Conservation (phyloP, 2,797 vertebrate genomes). For the Chelmon rostratus region DNA sequence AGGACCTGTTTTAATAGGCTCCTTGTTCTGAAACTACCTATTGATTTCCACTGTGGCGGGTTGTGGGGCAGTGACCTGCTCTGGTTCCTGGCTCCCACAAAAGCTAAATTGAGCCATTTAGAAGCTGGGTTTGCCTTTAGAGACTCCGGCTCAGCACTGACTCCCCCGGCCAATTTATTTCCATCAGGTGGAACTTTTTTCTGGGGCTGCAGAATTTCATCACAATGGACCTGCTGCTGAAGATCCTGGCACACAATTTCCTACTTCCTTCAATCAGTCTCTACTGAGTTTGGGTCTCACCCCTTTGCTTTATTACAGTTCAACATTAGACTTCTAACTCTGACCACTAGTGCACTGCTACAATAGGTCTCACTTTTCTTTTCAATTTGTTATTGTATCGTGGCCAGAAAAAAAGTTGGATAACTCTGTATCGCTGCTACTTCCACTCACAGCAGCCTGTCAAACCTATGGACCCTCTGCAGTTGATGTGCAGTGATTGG, state of each 20-base stretch:
- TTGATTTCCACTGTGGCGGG: slow-evolving; percentile 86
- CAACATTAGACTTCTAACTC: slow-evolving; percentile 42
- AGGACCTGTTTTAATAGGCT: slow-evolving; percentile 83
- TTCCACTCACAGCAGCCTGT: slow-evolving; percentile 18
- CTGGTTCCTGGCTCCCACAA: slow-evolving; percentile 75
- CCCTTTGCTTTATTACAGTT: slow-evolving; percentile 54
- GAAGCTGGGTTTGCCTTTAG: slow-evolving; percentile 78
- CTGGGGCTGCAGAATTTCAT: slow-evolving; percentile 67
- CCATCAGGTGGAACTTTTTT: slow-evolving; percentile 82
- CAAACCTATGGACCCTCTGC: slow-evolving; percentile 15
- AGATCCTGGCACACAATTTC: slow-evolving; percentile 61
- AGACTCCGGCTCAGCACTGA: slow-evolving; percentile 70
- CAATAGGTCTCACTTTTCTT: neutral
- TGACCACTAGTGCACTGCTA: slow-evolving; percentile 17
- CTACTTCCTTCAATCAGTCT: slow-evolving; percentile 52
- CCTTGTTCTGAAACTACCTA: slow-evolving; percentile 87
- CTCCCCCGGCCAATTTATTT: slow-evolving; percentile 80
- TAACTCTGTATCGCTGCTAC: neutral
- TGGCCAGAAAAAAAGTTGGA: slow-evolving; percentile 8
- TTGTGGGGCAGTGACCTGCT: slow-evolving; percentile 80
- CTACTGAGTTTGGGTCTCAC: slow-evolving; percentile 46
- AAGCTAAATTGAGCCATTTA: slow-evolving; percentile 89
- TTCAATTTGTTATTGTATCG: no score
- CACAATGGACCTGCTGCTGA: slow-evolving; percentile 56
- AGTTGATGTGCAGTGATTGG: slow-evolving; percentile 23